phyloP scores from a whole-genome alignment of 2,113 vertebrate species.

The Pedionomus torquatus region DNA sequence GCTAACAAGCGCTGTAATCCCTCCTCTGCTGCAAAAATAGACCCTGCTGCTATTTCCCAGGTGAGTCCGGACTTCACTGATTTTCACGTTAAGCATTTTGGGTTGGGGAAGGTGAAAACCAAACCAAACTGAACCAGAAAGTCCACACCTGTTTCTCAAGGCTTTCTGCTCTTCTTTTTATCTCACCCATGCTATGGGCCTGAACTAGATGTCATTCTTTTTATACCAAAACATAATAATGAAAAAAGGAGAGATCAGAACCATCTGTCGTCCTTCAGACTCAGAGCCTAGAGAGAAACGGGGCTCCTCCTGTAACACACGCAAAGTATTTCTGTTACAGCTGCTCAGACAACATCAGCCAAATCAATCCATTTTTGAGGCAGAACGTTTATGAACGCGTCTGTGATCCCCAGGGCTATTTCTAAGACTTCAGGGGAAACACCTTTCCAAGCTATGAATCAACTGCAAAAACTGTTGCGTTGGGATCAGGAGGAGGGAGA shows the following conservation, averaged over 20 bases:
- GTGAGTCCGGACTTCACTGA: neutral
- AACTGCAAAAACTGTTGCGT: accelerated
- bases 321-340: neutral
- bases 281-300: accelerated
- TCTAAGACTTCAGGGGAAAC: neutral
- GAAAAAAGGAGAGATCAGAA: accelerated
- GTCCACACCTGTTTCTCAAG: neutral
- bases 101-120: neutral
- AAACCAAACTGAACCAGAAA: neutral
- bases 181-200: accelerated
- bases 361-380: accelerated
- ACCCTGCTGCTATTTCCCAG: accelerated
- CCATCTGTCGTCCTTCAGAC: accelerated
- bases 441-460: accelerated
- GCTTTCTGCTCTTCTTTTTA: neutral
- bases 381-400: accelerated
- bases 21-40: neutral
- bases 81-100: neutral
- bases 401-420: accelerated
- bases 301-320: accelerated
- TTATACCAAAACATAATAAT: too few relatives aligned
- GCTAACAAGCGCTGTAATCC: neutral
- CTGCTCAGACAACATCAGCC: neutral
- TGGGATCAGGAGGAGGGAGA: neutral
- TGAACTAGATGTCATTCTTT: accelerated